These are phyloP conservation scores for Chionoecetes opilio DNA, from an alignment of 1,140 invertebrate genomes.

Conservation along the genomic window DNA sequence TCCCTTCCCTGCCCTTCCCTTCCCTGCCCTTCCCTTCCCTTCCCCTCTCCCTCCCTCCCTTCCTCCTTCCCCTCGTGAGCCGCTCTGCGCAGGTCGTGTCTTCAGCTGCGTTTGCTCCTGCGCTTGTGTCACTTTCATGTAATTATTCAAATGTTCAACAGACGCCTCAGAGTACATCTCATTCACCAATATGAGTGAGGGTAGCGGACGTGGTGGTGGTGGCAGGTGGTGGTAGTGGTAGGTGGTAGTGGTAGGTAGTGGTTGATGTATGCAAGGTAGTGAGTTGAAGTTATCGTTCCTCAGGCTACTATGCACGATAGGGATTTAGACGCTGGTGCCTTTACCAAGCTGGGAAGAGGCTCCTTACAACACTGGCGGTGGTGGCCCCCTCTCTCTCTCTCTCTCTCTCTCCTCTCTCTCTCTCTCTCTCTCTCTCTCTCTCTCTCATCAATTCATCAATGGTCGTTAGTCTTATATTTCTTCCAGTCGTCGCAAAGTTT, in stretches of 20 bases:
- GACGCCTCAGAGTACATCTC: slow-evolving; percentile 3
- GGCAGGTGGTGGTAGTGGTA: neutral
- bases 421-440: slow-evolving; percentile 23
- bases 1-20: neutral
- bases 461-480: neutral
- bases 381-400: neutral
- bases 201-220: neutral
- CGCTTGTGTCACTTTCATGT: slow-evolving; percentile 2
- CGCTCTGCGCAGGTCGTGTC: neutral
- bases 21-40: neutral
- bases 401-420: slow-evolving; percentile 42
- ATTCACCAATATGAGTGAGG: slow-evolving; percentile 29
- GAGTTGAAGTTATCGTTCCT: neutral
- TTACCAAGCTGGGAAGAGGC: slow-evolving; percentile 17
- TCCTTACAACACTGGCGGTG: slow-evolving; percentile 13
- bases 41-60: neutral
- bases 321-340: neutral
- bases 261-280: neutral
- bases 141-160: slow-evolving; percentile 22
- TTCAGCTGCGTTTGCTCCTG: neutral
- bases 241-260: neutral
- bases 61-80: neutral
- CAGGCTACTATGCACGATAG: neutral
- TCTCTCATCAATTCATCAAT: neutral
- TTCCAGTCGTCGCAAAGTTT: neutral